Evolutionary conservation across 2,113 vertebrate genomes (phyloP).

Genomic region (Oryctolagus cuniculus): mOryCun1.1 NC_091434.1:29959001-29959500

Average conservation of each 20-base stretch:
- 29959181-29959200: background rate
- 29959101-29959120: too few species aligned
- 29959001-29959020: too few species aligned
- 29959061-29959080: too few species aligned
- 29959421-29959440: conserved; percentile 3
- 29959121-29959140: background rate
- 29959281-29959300: conserved; percentile 96
- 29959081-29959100: too few species aligned
- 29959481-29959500: background rate
- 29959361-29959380: background rate
- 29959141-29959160: background rate
- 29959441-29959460: too few species aligned
- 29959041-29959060: too few species aligned
- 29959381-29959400: conserved; percentile 8
- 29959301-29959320: conserved; percentile 99
- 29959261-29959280: conserved; percentile 99
- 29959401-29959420: background rate
- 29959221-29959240: background rate
- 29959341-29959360: conserved; percentile 25
- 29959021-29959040: too few species aligned
- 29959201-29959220: background rate
- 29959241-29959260: conserved; percentile 99
- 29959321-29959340: conserved; percentile 95
- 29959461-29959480: background rate
- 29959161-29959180: background rate